Conservation (phyloP, 2,113 vertebrate genomes). For the Sterrhoptilus dennistouni region DNA sequence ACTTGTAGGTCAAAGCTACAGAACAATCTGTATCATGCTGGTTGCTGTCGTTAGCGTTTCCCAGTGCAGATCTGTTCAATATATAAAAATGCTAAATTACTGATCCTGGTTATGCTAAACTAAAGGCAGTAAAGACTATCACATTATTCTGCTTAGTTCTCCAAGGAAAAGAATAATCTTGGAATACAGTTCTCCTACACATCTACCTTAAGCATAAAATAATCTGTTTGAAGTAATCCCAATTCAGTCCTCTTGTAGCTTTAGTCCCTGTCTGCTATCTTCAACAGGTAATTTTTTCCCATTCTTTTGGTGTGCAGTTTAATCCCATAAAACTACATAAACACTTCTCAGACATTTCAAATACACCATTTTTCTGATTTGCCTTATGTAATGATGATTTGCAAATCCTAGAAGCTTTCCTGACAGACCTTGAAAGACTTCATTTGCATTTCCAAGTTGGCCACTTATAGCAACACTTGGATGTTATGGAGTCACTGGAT, state of each 20-base stretch:
- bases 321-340: neutral
- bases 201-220: neutral
- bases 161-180: neutral
- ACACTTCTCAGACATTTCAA: neutral
- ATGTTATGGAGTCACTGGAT: neutral
- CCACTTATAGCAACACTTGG: neutral
- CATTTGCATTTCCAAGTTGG: neutral
- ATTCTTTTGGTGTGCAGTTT: neutral
- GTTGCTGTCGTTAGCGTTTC: neutral
- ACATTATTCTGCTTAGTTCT: neutral
- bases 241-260: neutral
- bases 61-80: neutral
- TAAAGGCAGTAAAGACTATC: neutral
- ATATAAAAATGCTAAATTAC: neutral
- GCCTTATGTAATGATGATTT: neutral
- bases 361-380: neutral
- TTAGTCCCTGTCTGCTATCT: neutral
- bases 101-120: neutral
- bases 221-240: neutral
- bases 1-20: slow-evolving; percentile 21
- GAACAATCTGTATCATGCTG: neutral
- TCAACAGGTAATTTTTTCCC: neutral
- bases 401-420: neutral
- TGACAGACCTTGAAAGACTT: neutral
- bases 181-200: neutral